Base-by-base conservation (phyloP, 2,797 vertebrate species). In the Eulemur mongoz region DNA sequence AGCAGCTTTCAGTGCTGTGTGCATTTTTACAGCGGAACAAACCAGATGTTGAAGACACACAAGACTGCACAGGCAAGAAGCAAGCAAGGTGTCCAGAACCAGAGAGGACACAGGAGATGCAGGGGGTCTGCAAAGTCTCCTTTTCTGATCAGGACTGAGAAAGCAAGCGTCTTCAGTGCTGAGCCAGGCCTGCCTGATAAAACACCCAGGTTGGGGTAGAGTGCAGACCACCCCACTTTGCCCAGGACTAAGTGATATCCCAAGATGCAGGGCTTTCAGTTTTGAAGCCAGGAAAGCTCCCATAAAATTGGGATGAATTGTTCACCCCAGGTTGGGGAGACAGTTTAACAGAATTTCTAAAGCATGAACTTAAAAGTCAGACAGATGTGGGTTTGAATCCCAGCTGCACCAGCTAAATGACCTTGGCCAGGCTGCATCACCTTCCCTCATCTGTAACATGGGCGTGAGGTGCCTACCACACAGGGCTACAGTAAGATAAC, bases 1-100 rank as follows among this genome's bases (percentile, higher is more conserved):
- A 61, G 70, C n/a, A 45, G 22, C 40, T 15, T 69, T 4, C 4
- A 1, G 15, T 3, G 18, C 48, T 1, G 0, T 10, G 38, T 27
- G 35, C 40, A 7, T 78, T 48, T 75, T 65, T 61, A 17, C n/a
- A 59, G 18, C 0, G 11, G 52, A 83, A 38, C 52, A 57, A 35
- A 65, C 45, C 70, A 67, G 75, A 89, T 61, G 50, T 20, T 30
- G 45, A 67, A 0, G 15, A 52, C 52, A 80, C 61, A 59, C 30
- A 45, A 70, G 70, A 11, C 67, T 15, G 12, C 35, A 5, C 54
- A 13, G 5, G 54, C 70, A 40, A 70, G 54, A 67, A 43, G 80
- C 11, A 9, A 57, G 72, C 59, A 32, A 40, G 75, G 72, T n/a
- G 12, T 67, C 6, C 1, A 27, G 48, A 89, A 43, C 11, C 6